Evolutionary conservation across 1,140 invertebrate genomes (phyloP).

Genomic region (Psix sp.): DNA sequence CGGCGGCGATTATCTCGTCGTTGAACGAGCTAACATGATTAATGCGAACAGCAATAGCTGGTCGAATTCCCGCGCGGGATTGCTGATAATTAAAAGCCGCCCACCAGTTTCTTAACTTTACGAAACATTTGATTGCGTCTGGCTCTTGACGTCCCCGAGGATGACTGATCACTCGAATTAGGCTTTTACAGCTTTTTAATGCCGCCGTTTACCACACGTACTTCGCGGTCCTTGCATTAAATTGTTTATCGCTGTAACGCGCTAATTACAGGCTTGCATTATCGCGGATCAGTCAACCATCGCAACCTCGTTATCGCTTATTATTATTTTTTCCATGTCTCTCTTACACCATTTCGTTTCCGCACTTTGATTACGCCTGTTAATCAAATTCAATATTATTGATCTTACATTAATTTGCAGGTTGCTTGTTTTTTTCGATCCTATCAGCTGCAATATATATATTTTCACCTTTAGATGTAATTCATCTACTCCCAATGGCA

Average conservation of each 20-base stretch:
- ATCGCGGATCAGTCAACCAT: slow-evolving; percentile 37
- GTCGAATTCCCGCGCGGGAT: slow-evolving; percentile 20
- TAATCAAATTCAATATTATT: neutral
- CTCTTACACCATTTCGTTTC: slow-evolving; percentile 15
- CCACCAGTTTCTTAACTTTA: slow-evolving; percentile 37
- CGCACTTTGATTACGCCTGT: neutral
- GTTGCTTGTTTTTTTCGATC: too few species aligned
- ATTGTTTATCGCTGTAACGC: slow-evolving; percentile 50
- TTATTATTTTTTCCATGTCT: slow-evolving; percentile 1
- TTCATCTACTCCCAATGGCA: too few species aligned
- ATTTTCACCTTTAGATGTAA: too few species aligned
- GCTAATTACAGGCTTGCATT: slow-evolving; percentile 49
- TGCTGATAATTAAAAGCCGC: slow-evolving; percentile 46
- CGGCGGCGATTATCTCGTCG: slow-evolving; percentile 33
- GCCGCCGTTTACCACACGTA: slow-evolving; percentile 10
- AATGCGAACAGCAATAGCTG: slow-evolving; percentile 38
- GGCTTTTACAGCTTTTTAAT: slow-evolving; percentile 33
- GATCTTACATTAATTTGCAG: neutral
- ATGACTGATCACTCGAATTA: slow-evolving; percentile 36
- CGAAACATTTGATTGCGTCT: slow-evolving; percentile 34
- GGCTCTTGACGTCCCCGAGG: slow-evolving; percentile 18
- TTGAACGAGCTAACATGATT: slow-evolving; percentile 38
- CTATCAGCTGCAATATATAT: too few species aligned
- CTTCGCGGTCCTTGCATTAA: slow-evolving; percentile 25
- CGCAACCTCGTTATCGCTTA: slow-evolving; percentile 17